A percentile compares a stretch with the other conserved stretches of the same genome.
Conservation (phyloP, 2,797 vertebrate species). For the Chelon labrosus region DNA sequence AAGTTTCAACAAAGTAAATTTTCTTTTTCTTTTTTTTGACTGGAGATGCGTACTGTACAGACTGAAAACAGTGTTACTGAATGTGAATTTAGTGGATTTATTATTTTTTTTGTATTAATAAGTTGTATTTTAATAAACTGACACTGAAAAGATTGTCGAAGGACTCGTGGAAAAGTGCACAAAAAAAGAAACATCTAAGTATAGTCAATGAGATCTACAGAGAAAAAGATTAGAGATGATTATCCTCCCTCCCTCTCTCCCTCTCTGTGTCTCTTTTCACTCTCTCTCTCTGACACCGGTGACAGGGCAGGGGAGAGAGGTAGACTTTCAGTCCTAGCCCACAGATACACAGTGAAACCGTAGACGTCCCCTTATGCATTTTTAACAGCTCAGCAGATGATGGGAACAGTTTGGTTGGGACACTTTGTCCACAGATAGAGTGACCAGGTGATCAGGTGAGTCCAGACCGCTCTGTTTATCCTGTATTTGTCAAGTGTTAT, state of each 20-base stretch:
- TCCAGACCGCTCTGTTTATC: constrained; percentile 46
- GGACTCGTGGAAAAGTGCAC: constrained; percentile 45
- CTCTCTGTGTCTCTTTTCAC: constrained; percentile 17
- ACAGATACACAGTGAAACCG: constrained; percentile 74
- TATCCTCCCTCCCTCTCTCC: constrained; percentile 64
- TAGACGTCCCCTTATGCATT: constrained; percentile 81
- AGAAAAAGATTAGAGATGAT: constrained; percentile 84
- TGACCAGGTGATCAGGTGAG: constrained; percentile 77
- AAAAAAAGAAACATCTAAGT: constrained; percentile 66
- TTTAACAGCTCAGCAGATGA: constrained; percentile 86
- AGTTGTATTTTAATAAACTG: constrained; percentile 79
- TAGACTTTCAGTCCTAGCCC: constrained; percentile 73
- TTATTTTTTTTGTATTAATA: constrained; percentile 24
- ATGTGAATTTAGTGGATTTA: constrained; percentile 49
- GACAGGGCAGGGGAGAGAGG: constrained; percentile 63
- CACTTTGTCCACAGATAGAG: constrained; percentile 79
- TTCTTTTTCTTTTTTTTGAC: not conserved
- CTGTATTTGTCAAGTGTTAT: not conserved
- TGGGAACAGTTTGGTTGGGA: constrained; percentile 78
- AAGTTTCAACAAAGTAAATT: not conserved
- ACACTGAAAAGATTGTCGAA: constrained; percentile 54
- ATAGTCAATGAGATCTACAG: constrained; percentile 72
- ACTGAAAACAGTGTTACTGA: constrained; percentile 36
- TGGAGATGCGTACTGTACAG: constrained; percentile 31
- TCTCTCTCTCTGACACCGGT: constrained; percentile 55